A percentile compares a stretch with the other conserved stretches of the same genome.
phyloP scores from a whole-genome alignment of 1,140 invertebrate species.

The Saccostrea glomerata region DNA sequence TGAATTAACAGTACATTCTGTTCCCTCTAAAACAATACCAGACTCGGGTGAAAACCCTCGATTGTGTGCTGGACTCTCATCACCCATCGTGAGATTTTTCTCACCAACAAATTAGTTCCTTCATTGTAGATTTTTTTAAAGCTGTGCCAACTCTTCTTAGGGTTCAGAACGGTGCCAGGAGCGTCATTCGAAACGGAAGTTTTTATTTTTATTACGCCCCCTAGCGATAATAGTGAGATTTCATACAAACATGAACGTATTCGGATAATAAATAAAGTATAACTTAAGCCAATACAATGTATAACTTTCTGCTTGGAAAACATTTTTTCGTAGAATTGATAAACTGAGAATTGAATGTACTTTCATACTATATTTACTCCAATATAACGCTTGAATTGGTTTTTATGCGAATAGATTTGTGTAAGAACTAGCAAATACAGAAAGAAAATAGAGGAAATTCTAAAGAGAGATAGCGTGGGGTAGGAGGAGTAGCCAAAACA shows the following conservation, averaged over 20 bases:
- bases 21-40: constrained; percentile 49
- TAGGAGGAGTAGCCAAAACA: neutral
- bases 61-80: constrained; percentile 1
- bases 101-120: neutral
- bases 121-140: no score
- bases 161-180: neutral
- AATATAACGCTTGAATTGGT: no score
- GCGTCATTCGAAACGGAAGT: constrained; percentile 56
- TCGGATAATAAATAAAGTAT: neutral
- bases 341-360: no score
- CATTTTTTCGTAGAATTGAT: no score
- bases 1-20: constrained; percentile 40
- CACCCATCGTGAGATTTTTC: neutral
- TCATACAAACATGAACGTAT: neutral
- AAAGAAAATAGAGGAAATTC: constrained; percentile 1
- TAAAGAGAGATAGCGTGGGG: neutral
- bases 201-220: neutral
- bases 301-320: no score
- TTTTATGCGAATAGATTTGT: neutral
- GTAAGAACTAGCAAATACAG: neutral
- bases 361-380: no score
- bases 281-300: neutral
- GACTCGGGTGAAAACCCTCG: constrained; percentile 47
- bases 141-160: no score
- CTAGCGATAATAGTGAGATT: neutral